phyloP scores from a whole-genome alignment of 2,888 invertebrate species.

The Ecdyonurus torrentis region DNA sequence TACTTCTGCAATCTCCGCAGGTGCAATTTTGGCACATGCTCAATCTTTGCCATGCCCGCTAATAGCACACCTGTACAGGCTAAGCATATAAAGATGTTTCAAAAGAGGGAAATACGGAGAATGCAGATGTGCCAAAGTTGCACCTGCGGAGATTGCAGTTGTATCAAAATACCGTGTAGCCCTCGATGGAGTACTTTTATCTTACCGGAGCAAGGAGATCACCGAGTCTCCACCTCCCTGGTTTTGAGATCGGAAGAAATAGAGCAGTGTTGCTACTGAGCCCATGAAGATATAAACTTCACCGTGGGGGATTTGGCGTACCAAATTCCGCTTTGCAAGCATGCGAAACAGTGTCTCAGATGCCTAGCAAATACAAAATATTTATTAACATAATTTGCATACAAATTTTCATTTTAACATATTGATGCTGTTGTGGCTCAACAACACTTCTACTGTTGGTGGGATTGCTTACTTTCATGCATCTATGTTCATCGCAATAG shows the following conservation, averaged over 20 bases:
- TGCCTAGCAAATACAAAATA: constrained; percentile 31
- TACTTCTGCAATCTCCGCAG: too few relatives aligned
- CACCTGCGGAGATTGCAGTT: too few relatives aligned
- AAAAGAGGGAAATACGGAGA: too few relatives aligned
- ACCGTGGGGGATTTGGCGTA: constrained; percentile 41
- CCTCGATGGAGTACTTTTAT: not conserved
- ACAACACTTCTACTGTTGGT: too few relatives aligned
- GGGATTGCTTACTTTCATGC: too few relatives aligned
- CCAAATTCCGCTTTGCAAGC: constrained; percentile 43
- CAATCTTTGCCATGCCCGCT: too few relatives aligned
- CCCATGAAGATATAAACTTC: constrained; percentile 48
- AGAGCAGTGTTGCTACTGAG: constrained; percentile 39
- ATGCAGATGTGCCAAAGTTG: too few relatives aligned
- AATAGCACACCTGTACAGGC: too few relatives aligned
- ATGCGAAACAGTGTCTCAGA: constrained; percentile 63
- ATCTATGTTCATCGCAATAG: too few relatives aligned
- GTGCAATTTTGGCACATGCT: too few relatives aligned
- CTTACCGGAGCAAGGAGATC: constrained; percentile 40
- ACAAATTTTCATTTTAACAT: not conserved
- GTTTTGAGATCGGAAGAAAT: constrained; percentile 36
- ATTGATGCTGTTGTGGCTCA: too few relatives aligned
- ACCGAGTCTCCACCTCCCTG: constrained; percentile 36
- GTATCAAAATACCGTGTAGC: not conserved
- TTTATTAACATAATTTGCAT: constrained; percentile 5
- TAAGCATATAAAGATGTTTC: too few relatives aligned